Evolutionary conservation across 2,797 vertebrate species (phyloP).

Genomic region (Neosilurus hyrtlii): DNA sequence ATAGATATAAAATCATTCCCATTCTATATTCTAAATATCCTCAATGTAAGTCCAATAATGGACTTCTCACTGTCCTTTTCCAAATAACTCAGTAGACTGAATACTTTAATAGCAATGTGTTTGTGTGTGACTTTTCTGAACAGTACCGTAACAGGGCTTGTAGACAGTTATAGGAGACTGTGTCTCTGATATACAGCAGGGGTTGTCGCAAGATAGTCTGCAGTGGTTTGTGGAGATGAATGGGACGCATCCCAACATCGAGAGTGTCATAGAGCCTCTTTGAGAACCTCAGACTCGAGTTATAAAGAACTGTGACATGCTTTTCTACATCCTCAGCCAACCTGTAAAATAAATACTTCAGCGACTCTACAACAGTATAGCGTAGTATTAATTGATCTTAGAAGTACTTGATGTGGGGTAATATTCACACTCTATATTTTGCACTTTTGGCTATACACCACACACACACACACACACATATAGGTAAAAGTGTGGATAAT

Average conservation of each 20-base stretch:
- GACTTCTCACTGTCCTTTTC: not conserved
- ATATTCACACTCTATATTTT: not conserved
- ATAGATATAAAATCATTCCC: no score
- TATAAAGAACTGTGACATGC: constrained; percentile 73
- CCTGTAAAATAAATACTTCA: constrained; percentile 61
- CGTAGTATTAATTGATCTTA: not conserved
- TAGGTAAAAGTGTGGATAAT: no score
- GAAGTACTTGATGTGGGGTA: not conserved
- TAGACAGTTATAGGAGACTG: constrained; percentile 65
- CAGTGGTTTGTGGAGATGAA: constrained; percentile 71
- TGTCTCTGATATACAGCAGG: constrained; percentile 69
- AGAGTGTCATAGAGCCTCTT: constrained; percentile 75
- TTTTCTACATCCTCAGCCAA: constrained; percentile 59
- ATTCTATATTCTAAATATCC: not conserved
- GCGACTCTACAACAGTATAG: not conserved
- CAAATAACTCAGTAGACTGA: not conserved
- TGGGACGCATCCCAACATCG: constrained; percentile 67
- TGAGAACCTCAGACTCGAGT: constrained; percentile 74
- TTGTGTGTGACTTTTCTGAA: not conserved
- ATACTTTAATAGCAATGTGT: not conserved
- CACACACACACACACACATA: no score
- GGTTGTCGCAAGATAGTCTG: constrained; percentile 64
- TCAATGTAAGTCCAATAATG: not conserved
- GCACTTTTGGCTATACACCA: not conserved
- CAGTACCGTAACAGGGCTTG: constrained; percentile 77